These are phyloP conservation scores for Rachycentron canadum DNA, from an alignment of 2,797 vertebrate genomes.

Conservation along the genomic window DNA sequence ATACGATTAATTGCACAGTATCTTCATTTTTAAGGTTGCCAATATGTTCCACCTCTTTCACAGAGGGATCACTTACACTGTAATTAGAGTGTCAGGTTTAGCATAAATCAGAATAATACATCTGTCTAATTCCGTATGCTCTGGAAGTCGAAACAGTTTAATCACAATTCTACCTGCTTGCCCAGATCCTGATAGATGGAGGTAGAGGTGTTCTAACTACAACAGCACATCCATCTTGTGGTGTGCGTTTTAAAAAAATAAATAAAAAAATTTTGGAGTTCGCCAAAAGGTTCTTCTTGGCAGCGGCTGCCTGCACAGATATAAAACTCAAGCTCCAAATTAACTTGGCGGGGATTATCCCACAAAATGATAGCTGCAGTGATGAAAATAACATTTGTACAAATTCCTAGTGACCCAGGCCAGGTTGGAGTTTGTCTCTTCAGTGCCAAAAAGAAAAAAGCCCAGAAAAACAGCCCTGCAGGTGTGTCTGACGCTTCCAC, in stretches of 20 bases:
- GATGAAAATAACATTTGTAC: constrained; percentile 62
- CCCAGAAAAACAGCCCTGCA: constrained; percentile 42
- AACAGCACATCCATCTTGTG: constrained; percentile 67
- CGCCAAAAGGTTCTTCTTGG: constrained; percentile 53
- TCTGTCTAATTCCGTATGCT: constrained; percentile 46
- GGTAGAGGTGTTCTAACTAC: constrained; percentile 50
- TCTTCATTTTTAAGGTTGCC: constrained; percentile 63
- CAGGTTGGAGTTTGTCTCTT: constrained; percentile 29
- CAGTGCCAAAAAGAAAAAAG: constrained; percentile 24
- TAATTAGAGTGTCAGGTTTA: constrained; percentile 57
- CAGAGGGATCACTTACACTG: constrained; percentile 58
- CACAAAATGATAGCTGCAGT: constrained; percentile 57
- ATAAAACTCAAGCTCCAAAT: constrained; percentile 67
- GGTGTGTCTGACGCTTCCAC: constrained; percentile 57
- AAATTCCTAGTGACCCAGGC: constrained; percentile 55
- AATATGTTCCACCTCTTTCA: constrained; percentile 49
- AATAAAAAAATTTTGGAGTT: constrained; percentile 39
- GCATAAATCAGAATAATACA: constrained; percentile 73
- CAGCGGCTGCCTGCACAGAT: constrained; percentile 60
- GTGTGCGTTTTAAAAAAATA: constrained; percentile 16
- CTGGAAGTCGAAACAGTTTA: constrained; percentile 54
- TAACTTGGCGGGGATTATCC: constrained; percentile 67
- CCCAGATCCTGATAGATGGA: constrained; percentile 65
- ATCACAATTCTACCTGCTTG: constrained; percentile 70
- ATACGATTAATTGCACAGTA: constrained; percentile 58